Base-by-base conservation (phyloP, 2,113 vertebrate genomes). In the Bos javanicus region DNA sequence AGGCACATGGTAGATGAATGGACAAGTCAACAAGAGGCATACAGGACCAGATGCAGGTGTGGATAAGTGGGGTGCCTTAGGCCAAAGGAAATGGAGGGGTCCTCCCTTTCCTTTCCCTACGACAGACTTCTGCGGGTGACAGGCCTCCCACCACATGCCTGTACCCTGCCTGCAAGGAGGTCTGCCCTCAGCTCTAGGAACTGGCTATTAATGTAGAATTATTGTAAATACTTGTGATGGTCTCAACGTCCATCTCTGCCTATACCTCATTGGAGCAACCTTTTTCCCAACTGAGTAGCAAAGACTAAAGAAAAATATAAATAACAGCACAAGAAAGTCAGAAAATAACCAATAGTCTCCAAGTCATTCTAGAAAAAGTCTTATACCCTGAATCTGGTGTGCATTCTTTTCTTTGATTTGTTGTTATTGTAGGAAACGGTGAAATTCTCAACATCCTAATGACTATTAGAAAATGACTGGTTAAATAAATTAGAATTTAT, bases 271-370 rank as follows among this genome's bases (percentile, higher is more conserved):
- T 26, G 64, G 30, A 59, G 33, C 62, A 93, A 59, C 23, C 6
- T 50, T 92, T 87, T 94, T 60, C 80, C 33, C 83, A 80, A 62
- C 1, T 59, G 7, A 97, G 28, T 52, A 43, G 62, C 67, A 82
- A 93, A 33, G 30, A 80, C 85, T 64, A 94, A 50, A 88, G 60
- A 76, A 95, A 95, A 83, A 74, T 93, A 84, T 57, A 28, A 87
- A 93, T 84, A 54, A 59, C 1, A 86, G 39, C 67, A 76, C 48
- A 76, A 84, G 82, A 76, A 85, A 93, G 33, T 83, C 50, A 85
- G 64, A 85, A 95, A 62, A 97, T 57, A 14, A 57, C 5, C 10
- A 50, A 50, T 2, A 60, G 91, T 25, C 0, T 62, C 54, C 48
- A 67, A 33, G 19, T 46, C 57, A 81, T 95, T 91, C 94, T 84